Conservation (phyloP, 1,140 invertebrate genomes). For the Plutomurus gul region DNA sequence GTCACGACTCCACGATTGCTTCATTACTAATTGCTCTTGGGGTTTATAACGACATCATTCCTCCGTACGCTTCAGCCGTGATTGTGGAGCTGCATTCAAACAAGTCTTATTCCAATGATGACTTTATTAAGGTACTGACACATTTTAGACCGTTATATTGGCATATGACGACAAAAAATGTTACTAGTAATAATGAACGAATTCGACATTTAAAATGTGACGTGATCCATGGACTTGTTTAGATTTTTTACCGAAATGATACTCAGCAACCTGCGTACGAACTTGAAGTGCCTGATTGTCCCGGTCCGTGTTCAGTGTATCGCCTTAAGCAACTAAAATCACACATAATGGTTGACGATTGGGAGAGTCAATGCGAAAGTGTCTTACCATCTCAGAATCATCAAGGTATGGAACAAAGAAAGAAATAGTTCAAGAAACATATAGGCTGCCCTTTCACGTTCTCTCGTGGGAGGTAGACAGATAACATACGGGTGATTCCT, state of each 20-base stretch:
- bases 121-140: conserved; percentile 24
- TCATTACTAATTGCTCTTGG: conserved; percentile 68
- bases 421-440: background rate
- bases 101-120: background rate
- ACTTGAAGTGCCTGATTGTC: conserved; percentile 30
- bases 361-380: background rate
- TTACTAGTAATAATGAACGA: background rate
- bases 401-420: background rate
- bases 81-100: conserved; percentile 45
- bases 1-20: conserved; percentile 80
- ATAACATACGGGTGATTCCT: background rate
- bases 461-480: background rate
- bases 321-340: background rate
- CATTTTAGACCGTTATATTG: background rate
- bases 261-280: conserved; percentile 21
- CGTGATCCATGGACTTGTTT: too few species aligned
- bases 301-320: conserved; percentile 50
- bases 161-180: background rate
- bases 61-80: conserved; percentile 40
- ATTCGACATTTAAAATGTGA: background rate
- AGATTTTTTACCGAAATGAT: conserved; percentile 58
- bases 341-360: conserved; percentile 8
- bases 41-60: conserved; percentile 55
- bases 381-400: background rate
- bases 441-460: background rate